Evolutionary conservation across 2,888 invertebrate genomes (phyloP), one percentile per base, ranked within the genome.

Genomic region (Altica lythri): DNA sequence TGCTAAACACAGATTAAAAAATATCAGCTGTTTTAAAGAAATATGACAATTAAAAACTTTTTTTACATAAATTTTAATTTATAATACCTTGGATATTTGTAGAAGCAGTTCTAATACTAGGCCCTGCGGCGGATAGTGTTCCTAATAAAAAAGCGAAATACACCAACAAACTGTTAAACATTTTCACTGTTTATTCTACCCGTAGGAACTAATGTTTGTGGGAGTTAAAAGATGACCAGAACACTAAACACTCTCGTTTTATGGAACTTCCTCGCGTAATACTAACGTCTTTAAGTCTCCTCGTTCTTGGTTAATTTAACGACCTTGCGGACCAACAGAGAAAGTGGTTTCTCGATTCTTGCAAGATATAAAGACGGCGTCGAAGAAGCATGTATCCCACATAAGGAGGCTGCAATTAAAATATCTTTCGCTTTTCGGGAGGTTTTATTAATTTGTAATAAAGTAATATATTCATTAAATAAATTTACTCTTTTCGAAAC

Each of bases 261-360:
- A 25, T 18, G 44, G 14, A 2, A 48, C 35, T 37, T 55, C 53
- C 35, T 37, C 43, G 45, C 46, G 53, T 50, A 53, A 40, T 30
- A 59, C 61, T 54, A 55, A 61, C 51, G 59, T 19, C 49, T 48
- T 49, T 45, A 56, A 55, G 60, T 59, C 58, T 59, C 61, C 56
- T 62, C 18, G 45, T 57, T 59, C 60, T 57, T 59, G 56, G 29
- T 30, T 6, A 48, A 48, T 38, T 48, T 48, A 56, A 62, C 68
- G 68, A 66, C 68, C 68, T 68, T 68, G 68, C 38, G 38, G 13
- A 27, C 17, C 57, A 46, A 45, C 59, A 57, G 67, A 68, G 67
- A 68, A 68, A 68, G 68, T 66, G 59, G 64, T 66, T 66, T 62
- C 61, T 59, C 48, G 53, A 22, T 42, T 19, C 40, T 17, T 10